A percentile compares a stretch with the other conserved stretches of the same genome.
Evolutionary conservation across 1,140 invertebrate species (phyloP).

Genomic region (Bombus huntii): DNA sequence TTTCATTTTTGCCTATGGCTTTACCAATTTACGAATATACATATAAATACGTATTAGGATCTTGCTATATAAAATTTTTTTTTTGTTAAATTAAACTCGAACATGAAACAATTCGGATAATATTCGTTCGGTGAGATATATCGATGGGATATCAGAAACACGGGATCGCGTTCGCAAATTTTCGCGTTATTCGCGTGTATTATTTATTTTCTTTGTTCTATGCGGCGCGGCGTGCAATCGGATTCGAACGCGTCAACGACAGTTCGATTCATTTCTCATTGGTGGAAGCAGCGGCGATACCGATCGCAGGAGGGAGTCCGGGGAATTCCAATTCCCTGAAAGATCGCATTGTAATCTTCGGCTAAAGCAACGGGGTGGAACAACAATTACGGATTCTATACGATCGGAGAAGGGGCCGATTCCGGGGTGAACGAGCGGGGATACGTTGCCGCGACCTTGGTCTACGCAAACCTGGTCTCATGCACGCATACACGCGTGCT

Average conservation of each 20-base stretch:
- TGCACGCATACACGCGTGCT: slow-evolving; percentile 2
- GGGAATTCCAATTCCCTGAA: slow-evolving; percentile 71
- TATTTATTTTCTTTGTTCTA: slow-evolving; percentile 60
- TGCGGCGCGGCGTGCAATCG: slow-evolving; percentile 52
- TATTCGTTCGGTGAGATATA: not conserved
- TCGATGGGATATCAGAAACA: slow-evolving; percentile 10
- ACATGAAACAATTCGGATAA: not conserved
- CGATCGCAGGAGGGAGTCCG: slow-evolving; percentile 21
- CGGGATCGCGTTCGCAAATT: not conserved
- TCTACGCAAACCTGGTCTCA: not conserved
- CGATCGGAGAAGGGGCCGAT: slow-evolving; percentile 66
- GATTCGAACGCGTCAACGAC: slow-evolving; percentile 64
- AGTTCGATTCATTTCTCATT: slow-evolving; percentile 69
- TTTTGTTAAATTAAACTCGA: not conserved
- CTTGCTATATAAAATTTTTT: not conserved
- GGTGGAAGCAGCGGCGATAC: slow-evolving; percentile 32
- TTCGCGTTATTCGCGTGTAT: slow-evolving; percentile 60
- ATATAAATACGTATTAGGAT: not conserved
- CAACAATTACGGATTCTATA: slow-evolving; percentile 73
- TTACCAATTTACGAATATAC: too few relatives aligned
- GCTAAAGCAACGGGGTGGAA: slow-evolving; percentile 71
- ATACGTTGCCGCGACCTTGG: slow-evolving; percentile 30
- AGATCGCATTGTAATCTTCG: slow-evolving; percentile 74
- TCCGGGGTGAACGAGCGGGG: slow-evolving; percentile 49
- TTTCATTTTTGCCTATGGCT: not conserved